phyloP scores from a whole-genome alignment of 2,113 vertebrate species.

The Oncorhynchus clarkii region DNA sequence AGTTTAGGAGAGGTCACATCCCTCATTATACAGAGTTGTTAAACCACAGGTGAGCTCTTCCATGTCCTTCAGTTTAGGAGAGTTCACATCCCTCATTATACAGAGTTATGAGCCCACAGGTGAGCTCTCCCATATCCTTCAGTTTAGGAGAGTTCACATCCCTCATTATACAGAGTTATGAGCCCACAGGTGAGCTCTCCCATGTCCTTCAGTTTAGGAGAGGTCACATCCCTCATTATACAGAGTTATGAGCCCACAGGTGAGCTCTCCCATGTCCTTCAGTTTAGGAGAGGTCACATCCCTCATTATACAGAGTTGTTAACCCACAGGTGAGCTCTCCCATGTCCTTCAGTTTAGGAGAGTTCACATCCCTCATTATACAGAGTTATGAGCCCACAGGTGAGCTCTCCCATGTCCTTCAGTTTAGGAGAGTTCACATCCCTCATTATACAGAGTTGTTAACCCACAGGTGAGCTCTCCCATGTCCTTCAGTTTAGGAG shows the following conservation, averaged over 20 bases:
- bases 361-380: not conserved
- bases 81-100: not conserved
- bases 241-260: not conserved
- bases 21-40: not conserved
- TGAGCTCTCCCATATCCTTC: no score
- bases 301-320: not conserved
- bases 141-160: slow-evolving; percentile 6
- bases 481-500: not conserved
- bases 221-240: not conserved
- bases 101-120: not conserved
- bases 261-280: slow-evolving; percentile 13
- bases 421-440: slow-evolving; percentile 6
- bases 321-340: no score
- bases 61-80: not conserved
- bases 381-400: not conserved
- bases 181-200: no score
- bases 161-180: not conserved
- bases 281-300: slow-evolving; percentile 14
- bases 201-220: not conserved
- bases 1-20: slow-evolving; percentile 6
- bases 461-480: no score
- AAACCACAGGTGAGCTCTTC: no score
- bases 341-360: not conserved
- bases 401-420: no score
- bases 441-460: not conserved